Evolutionary conservation across 2,113 vertebrate genomes (phyloP).

Genomic region (Thalassoma bifasciatum): DNA sequence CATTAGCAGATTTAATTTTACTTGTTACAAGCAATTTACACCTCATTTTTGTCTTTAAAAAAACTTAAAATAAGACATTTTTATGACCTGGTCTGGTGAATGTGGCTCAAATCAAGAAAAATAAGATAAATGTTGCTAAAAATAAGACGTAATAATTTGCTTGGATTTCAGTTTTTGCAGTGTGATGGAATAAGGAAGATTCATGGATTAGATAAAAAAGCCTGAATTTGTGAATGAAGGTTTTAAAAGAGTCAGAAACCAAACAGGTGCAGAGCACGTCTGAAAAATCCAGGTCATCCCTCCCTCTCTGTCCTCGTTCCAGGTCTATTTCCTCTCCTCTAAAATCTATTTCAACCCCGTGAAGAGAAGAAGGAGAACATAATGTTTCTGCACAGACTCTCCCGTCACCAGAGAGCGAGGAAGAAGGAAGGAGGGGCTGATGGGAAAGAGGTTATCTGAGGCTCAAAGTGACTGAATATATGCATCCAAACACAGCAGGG

Average conservation of each 20-base stretch:
- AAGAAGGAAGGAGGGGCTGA: not conserved
- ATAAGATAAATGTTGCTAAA: no score
- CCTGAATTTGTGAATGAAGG: no score
- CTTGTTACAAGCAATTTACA: no score
- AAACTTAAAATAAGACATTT: no score
- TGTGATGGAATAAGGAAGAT: no score
- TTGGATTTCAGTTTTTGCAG: no score
- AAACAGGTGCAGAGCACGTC: slow-evolving; percentile 21
- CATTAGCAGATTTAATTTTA: no score
- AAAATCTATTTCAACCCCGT: slow-evolving; percentile 32
- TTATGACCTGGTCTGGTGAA: no score
- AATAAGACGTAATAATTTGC: no score
- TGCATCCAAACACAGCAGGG: not conserved
- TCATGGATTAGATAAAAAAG: no score
- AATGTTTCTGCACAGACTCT: not conserved
- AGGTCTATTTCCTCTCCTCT: slow-evolving; percentile 39
- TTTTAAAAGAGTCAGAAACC: not conserved
- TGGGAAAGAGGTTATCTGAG: slow-evolving; percentile 33
- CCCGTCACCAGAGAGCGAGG: not conserved
- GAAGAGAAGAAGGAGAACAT: not conserved
- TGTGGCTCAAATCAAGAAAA: no score
- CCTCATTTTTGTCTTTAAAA: no score
- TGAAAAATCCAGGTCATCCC: slow-evolving; percentile 45
- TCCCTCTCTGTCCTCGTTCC: slow-evolving; percentile 29
- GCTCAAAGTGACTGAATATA: slow-evolving; percentile 9